phyloP scores from a whole-genome alignment of 1,140 invertebrate species.

The Tetramorium alpestre region DNA sequence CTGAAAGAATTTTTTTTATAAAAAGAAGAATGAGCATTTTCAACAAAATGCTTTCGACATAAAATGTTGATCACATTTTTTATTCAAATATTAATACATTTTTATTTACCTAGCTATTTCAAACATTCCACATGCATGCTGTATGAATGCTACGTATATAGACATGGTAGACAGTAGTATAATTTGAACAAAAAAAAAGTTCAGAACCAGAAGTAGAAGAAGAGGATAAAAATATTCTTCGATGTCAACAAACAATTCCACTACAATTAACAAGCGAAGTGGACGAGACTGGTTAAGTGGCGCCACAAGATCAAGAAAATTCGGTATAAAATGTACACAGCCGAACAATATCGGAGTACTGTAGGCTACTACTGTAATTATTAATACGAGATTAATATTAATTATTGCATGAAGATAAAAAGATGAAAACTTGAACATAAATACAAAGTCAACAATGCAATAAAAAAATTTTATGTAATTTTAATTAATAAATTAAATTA shows the following conservation, averaged over 20 bases:
- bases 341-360: not conserved
- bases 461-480: not conserved
- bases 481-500: slow-evolving; percentile 1
- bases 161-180: slow-evolving; percentile 39
- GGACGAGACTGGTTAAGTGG: slow-evolving; percentile 59
- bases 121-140: slow-evolving; percentile 68
- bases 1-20: not conserved
- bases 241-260: slow-evolving; percentile 58
- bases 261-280: not conserved
- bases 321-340: slow-evolving; percentile 29
- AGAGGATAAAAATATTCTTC: slow-evolving; percentile 61
- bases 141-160: slow-evolving; percentile 56
- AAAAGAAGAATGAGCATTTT: too few relatives aligned
- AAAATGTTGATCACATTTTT: not conserved
- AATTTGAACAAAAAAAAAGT: not conserved
- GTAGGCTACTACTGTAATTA: slow-evolving; percentile 25
- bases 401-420: not conserved
- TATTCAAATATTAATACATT: not conserved
- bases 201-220: not conserved
- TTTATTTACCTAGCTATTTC: slow-evolving; percentile 60
- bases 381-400: not conserved
- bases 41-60: too few relatives aligned
- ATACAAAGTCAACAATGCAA: not conserved
- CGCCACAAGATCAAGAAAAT: slow-evolving; percentile 43
- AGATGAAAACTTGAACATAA: not conserved